These are phyloP conservation scores for Bombus sibiricus DNA, from an alignment of 1,140 invertebrate species.

Conservation along the genomic window DNA sequence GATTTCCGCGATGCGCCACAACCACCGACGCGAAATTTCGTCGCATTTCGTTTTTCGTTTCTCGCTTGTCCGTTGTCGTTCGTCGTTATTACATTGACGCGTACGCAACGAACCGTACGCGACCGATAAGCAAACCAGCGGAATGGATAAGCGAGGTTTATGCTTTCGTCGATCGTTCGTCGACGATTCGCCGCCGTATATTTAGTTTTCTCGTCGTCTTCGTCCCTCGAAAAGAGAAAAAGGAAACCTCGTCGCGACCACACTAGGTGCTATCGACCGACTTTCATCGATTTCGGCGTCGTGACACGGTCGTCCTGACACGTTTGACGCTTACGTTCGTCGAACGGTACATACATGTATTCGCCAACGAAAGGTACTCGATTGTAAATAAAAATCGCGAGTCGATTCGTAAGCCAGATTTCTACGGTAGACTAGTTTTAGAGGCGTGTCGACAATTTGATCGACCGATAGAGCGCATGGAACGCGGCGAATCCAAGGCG, in stretches of 20 bases:
- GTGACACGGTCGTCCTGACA: not conserved
- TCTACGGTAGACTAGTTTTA: not conserved
- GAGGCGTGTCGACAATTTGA: not conserved
- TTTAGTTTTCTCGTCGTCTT: not conserved
- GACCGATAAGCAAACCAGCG: not conserved
- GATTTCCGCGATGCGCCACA: not conserved
- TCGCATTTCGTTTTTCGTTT: not conserved
- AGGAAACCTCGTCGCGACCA: not conserved
- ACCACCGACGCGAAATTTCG: not conserved
- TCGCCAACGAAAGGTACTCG: not conserved
- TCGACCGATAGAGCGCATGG: not conserved
- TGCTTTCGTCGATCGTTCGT: not conserved
- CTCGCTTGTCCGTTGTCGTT: not conserved
- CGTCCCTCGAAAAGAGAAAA: not conserved
- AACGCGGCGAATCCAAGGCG: not conserved
- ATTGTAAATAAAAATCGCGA: conserved; percentile 57
- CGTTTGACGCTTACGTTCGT: not conserved
- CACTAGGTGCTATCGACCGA: not conserved
- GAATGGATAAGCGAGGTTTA: not conserved
- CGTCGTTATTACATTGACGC: not conserved
- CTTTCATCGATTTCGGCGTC: not conserved
- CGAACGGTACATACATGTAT: not conserved
- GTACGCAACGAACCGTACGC: not conserved
- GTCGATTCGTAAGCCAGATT: not conserved
- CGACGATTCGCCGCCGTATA: not conserved